These are phyloP conservation scores for Magallana angulata DNA, from an alignment of 1,140 invertebrate genomes.

Conservation along the genomic window DNA sequence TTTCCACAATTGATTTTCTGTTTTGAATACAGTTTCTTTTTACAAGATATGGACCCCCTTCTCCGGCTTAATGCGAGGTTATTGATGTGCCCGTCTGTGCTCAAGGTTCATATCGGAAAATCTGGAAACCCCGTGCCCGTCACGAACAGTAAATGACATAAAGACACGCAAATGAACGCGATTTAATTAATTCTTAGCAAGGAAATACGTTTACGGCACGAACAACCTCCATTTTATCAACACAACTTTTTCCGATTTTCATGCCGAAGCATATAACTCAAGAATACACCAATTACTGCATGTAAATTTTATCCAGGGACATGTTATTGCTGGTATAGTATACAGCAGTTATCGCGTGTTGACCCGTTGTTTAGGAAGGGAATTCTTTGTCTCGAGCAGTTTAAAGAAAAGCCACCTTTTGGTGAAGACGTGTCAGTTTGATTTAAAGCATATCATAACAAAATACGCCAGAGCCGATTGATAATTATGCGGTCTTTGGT, in stretches of 20 bases:
- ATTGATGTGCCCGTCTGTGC: slow-evolving; percentile 36
- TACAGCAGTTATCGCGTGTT: slow-evolving; percentile 24
- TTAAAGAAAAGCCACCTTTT: slow-evolving; percentile 34
- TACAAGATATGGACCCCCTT: slow-evolving; percentile 41
- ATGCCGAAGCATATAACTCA: slow-evolving; percentile 55
- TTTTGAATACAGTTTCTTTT: slow-evolving; percentile 43
- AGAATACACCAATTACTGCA: slow-evolving; percentile 40
- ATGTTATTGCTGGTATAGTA: slow-evolving; percentile 9
- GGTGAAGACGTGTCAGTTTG: slow-evolving; percentile 35
- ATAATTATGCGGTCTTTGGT: slow-evolving; percentile 42
- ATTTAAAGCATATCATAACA: slow-evolving; percentile 45
- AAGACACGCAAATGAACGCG: slow-evolving; percentile 66
- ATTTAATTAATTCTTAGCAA: slow-evolving; percentile 63
- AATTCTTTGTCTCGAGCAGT: not conserved
- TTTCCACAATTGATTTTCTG: slow-evolving; percentile 46
- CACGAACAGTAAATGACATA: slow-evolving; percentile 62
- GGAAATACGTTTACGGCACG: slow-evolving; percentile 57
- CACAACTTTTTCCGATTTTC: slow-evolving; percentile 46
- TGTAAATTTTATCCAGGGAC: slow-evolving; percentile 23
- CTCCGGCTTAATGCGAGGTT: slow-evolving; percentile 43
- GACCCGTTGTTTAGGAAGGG: not conserved
- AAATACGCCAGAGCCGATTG: slow-evolving; percentile 20
- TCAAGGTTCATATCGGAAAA: slow-evolving; percentile 37
- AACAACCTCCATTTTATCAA: slow-evolving; percentile 51
- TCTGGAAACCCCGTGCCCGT: slow-evolving; percentile 41